These are phyloP conservation scores for Tetraodon nigroviridis DNA, from an alignment of 2,113 vertebrate genomes.

Conservation along the genomic window DNA sequence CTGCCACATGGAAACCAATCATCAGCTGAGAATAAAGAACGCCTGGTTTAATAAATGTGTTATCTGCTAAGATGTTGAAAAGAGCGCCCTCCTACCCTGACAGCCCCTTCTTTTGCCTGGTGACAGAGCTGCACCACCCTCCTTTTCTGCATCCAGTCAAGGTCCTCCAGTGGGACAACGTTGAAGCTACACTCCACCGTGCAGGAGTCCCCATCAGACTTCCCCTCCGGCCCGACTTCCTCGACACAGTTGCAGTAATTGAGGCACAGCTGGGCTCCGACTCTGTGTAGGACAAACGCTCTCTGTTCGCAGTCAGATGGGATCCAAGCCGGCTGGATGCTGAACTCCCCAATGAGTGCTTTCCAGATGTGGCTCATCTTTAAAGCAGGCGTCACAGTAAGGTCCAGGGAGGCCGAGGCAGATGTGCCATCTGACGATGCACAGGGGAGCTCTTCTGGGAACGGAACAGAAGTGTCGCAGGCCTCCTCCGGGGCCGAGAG, in stretches of 20 bases:
- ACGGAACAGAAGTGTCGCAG: not conserved
- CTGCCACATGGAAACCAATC: slow-evolving; percentile 62
- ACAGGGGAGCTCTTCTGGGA: slow-evolving; percentile 59
- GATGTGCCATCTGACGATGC: slow-evolving; percentile 44
- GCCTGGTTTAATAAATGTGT: not conserved
- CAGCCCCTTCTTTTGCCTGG: slow-evolving; percentile 61
- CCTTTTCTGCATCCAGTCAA: slow-evolving; percentile 95
- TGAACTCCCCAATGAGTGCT: slow-evolving; percentile 83
- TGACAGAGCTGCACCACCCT: slow-evolving; percentile 84
- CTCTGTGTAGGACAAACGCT: slow-evolving; percentile 76
- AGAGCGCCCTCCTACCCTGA: slow-evolving; percentile 76
- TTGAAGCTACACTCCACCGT: slow-evolving; percentile 74
- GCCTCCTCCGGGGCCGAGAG: slow-evolving; percentile 43
- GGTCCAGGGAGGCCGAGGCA: slow-evolving; percentile 63
- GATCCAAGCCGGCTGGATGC: slow-evolving; percentile 66
- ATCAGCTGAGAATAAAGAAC: no score
- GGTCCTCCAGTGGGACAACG: slow-evolving; percentile 79
- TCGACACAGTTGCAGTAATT: slow-evolving; percentile 62
- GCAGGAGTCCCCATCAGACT: slow-evolving; percentile 45
- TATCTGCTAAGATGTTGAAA: not conserved
- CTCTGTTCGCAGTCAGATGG: slow-evolving; percentile 55
- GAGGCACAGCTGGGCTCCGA: slow-evolving; percentile 73
- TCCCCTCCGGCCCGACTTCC: slow-evolving; percentile 43
- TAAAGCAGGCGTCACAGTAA: slow-evolving; percentile 68
- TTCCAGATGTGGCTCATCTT: slow-evolving; percentile 75